Conservation (phyloP, 2,113 vertebrate species). For the Siniperca knerii region DNA sequence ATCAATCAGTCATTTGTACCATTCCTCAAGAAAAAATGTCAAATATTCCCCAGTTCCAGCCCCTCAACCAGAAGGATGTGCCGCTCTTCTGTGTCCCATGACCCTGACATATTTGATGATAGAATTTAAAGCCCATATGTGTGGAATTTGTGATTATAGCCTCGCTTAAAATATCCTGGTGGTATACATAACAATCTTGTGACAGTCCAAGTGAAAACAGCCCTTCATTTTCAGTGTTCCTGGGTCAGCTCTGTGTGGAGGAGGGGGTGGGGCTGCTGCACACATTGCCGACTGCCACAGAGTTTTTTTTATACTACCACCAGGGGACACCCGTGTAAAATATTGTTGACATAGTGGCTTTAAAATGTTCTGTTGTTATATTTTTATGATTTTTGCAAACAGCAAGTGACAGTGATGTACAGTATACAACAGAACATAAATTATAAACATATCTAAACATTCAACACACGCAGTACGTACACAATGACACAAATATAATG, state of each 20-base stretch:
- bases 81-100: too few relatives aligned
- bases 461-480: background rate
- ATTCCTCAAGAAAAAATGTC: too few relatives aligned
- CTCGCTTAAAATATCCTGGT: too few relatives aligned
- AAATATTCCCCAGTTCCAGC: too few relatives aligned
- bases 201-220: too few relatives aligned
- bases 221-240: background rate
- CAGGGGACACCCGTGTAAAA: background rate
- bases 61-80: too few relatives aligned
- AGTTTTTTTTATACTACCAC: background rate
- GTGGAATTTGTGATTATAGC: too few relatives aligned
- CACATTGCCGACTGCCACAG: background rate
- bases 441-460: background rate
- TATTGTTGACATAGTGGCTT: background rate
- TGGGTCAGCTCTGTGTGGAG: background rate
- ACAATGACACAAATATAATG: background rate
- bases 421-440: background rate
- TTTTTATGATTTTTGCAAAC: background rate
- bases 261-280: background rate
- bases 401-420: background rate
- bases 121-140: too few relatives aligned
- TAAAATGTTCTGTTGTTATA: background rate
- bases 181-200: too few relatives aligned
- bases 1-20: too few relatives aligned
- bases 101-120: too few relatives aligned